These are phyloP conservation scores for Steatocranus sp. DNA, from an alignment of 2,797 vertebrate species.

Conservation along the genomic window DNA sequence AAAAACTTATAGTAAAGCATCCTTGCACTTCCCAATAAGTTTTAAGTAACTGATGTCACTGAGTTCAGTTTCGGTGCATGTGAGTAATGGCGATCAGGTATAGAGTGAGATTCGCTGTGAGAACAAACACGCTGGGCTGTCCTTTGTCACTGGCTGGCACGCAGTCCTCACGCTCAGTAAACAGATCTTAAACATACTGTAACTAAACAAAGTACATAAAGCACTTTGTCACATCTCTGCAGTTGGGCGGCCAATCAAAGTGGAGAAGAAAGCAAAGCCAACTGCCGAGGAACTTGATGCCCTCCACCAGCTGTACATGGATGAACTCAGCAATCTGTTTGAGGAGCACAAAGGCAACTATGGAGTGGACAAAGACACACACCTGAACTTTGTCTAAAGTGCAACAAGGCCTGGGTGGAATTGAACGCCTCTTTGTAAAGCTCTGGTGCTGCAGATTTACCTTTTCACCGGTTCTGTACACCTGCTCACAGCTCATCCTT, in stretches of 20 bases:
- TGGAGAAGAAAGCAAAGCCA: constrained; percentile 75
- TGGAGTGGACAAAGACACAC: constrained; percentile 79
- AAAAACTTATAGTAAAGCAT: not conserved
- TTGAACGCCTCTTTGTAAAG: constrained; percentile 11
- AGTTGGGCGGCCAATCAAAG: constrained; percentile 90
- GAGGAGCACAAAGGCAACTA: constrained; percentile 88
- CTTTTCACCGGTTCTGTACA: not conserved
- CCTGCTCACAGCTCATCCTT: not conserved
- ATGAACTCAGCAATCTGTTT: constrained; percentile 83
- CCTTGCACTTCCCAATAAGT: not conserved
- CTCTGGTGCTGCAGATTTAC: not conserved
- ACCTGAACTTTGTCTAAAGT: constrained; percentile 81
- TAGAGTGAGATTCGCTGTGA: not conserved
- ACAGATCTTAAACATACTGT: not conserved
- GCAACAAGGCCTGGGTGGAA: not conserved
- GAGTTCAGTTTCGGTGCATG: not conserved
- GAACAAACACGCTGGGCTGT: not conserved
- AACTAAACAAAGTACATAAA: not conserved
- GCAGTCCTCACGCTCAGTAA: not conserved
- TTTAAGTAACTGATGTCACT: not conserved
- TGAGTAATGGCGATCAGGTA: not conserved
- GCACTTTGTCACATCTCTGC: constrained; percentile 30
- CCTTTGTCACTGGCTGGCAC: not conserved
- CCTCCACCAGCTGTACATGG: constrained; percentile 83
- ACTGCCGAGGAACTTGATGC: constrained; percentile 76